Base-by-base conservation (phyloP, 2,113 vertebrate species). In the Campylorhamphus procurvoides region DNA sequence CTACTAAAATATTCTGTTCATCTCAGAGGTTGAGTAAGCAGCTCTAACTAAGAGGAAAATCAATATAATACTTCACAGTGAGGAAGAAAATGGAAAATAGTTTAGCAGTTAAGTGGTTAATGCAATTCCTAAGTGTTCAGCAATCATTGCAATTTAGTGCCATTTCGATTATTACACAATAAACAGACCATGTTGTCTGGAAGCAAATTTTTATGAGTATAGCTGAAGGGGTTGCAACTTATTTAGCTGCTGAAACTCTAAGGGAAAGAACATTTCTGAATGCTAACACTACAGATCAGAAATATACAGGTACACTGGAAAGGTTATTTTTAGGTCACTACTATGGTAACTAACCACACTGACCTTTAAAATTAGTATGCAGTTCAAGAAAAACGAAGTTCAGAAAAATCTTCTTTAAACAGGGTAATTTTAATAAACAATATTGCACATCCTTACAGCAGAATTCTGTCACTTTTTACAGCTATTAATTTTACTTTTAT, bases 81-180 rank as follows among this genome's bases (percentile, higher is more conserved):
- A 81, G 62, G 93, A 94, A 93, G 94, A 90, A 28, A 67, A 95
- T 82, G 96, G 94, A 96, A 97, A 97, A 89, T 84, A 71, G 90
- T 97, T 96, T 96, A 97, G 98, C 96, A 97, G 97, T 94, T 96
- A 98, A 98, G 97, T 97, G 98, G 98, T 98, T 98, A 98, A 98
- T 97, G 95, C 97, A 98, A 98, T 98, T 98, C 98, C 98, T 98
- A 98, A 98, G 97, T 97, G 98, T 98, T 98, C 97, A 90, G 98
- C 98, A 98, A 98, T 98, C 98, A 98, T 95, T 94, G 97, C 98
- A 98, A 98, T 98, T 98, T 98, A 98, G 98, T 98, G 98, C 98
- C 98, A 98, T 98, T 98, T 98, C 98, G 97, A 98, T 98, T 98
- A 98, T 98, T 98, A 98, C 98, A 98, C 98, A 98, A 98, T 98